Evolutionary conservation across 35 echinoderm and acorn worm genomes (phyloP).

Genomic region (Lytechinus variegatus): DNA sequence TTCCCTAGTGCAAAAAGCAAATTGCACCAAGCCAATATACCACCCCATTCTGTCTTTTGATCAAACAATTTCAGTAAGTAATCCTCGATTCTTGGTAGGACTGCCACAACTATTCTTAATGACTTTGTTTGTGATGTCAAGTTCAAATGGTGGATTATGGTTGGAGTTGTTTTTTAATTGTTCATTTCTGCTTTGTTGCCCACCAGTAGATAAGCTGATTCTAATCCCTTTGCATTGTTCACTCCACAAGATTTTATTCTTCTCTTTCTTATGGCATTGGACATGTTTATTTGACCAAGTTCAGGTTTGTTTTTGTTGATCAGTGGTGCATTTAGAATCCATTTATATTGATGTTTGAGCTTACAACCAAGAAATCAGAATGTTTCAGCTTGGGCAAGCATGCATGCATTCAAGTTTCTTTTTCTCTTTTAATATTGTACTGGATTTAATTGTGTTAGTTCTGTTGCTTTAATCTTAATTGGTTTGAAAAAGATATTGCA

Average conservation of each 20-base stretch:
- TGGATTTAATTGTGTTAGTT: neutral
- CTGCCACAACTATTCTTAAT: neutral
- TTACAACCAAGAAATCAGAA: neutral
- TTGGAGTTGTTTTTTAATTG: neutral
- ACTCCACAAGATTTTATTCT: neutral
- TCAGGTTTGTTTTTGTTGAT: slow-evolving; percentile 11
- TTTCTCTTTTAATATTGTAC: neutral
- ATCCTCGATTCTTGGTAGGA: neutral
- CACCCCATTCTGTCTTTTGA: neutral
- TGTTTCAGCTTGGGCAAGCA: slow-evolving; percentile 38
- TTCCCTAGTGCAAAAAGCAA: neutral
- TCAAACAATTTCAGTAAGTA: neutral
- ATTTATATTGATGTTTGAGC: slow-evolving; percentile 7
- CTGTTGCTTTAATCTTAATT: neutral
- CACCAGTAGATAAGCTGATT: neutral
- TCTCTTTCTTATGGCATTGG: neutral
- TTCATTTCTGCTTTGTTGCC: neutral
- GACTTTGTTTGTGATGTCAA: neutral
- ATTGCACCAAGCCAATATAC: neutral
- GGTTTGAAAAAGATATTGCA: neutral
- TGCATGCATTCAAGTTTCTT: neutral
- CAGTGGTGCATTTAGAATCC: slow-evolving; percentile 10
- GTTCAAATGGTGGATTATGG: slow-evolving; percentile 10
- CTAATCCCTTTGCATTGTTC: neutral
- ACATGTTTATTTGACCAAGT: slow-evolving; percentile 23